These are phyloP conservation scores for Tragelaphus imberbis DNA, from an alignment of 2,113 vertebrate species.

Conservation along the genomic window DNA sequence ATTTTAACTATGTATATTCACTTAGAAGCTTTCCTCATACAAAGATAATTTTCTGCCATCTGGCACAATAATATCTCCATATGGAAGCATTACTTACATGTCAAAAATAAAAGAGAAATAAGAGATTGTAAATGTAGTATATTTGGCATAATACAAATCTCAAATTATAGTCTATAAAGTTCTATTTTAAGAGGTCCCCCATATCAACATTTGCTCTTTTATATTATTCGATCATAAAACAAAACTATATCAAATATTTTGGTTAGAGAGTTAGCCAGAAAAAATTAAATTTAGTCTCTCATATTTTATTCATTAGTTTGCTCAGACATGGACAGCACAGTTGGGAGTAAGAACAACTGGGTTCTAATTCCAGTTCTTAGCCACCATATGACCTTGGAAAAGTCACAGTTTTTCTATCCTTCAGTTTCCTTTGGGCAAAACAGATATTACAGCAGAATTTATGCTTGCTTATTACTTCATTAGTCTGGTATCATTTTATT, in stretches of 20 bases:
- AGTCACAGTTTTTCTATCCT: constrained; percentile 47
- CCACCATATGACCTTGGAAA: constrained; percentile 66
- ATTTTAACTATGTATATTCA: constrained; percentile 27
- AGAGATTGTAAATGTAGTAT: neutral
- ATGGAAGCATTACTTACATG: constrained; percentile 41
- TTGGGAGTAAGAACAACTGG: constrained; percentile 2
- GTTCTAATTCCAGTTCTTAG: constrained; percentile 10
- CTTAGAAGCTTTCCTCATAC: constrained; percentile 48
- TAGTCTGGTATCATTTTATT: neutral
- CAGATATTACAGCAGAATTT: neutral
- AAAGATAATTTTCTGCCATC: constrained; percentile 38
- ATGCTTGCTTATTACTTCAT: neutral
- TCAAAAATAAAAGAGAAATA: neutral
- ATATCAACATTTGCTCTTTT: neutral
- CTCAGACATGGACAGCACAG: neutral
- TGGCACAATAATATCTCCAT: constrained; percentile 25
- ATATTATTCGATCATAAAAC: constrained; percentile 36
- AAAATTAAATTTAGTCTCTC: constrained; percentile 21
- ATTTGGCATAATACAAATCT: neutral
- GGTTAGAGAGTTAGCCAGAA: constrained; percentile 13
- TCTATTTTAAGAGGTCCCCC: neutral
- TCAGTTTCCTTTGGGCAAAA: constrained; percentile 15
- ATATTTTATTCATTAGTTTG: constrained; percentile 60
- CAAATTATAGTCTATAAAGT: neutral
- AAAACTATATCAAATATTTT: constrained; percentile 52